phyloP scores from a whole-genome alignment of 2,113 vertebrate species.

The Oreochromis aureus region DNA sequence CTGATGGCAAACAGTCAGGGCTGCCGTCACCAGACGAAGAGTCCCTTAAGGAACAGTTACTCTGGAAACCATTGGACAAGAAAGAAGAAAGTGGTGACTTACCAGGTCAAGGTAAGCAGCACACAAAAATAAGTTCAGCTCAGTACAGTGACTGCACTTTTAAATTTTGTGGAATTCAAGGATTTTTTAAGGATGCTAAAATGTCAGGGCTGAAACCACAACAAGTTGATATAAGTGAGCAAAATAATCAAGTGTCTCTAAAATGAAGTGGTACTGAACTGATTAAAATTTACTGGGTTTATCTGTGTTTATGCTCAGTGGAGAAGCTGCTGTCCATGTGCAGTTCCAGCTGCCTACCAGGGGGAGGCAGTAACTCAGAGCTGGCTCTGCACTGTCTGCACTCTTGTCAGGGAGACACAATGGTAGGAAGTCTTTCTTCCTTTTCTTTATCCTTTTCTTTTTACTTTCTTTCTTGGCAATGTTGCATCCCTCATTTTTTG shows the following conservation, averaged over 20 bases:
- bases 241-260: not conserved
- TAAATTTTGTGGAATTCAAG: not conserved
- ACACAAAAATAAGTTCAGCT: not conserved
- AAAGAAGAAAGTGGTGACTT: slow-evolving; percentile 32
- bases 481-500: not conserved
- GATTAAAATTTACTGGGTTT: not conserved
- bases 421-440: slow-evolving; percentile 51
- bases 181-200: not conserved
- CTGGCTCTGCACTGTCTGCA: slow-evolving; percentile 75
- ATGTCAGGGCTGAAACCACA: not conserved
- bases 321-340: slow-evolving; percentile 72
- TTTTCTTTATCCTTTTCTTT: not conserved
- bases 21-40: slow-evolving; percentile 9
- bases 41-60: slow-evolving; percentile 47
- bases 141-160: not conserved
- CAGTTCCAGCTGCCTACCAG: slow-evolving; percentile 74
- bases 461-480: not conserved
- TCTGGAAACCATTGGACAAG: slow-evolving; percentile 70
- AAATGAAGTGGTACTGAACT: not conserved
- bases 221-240: not conserved
- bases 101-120: slow-evolving; percentile 59
- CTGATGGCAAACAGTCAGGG: not conserved
- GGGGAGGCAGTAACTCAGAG: slow-evolving; percentile 75
- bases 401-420: slow-evolving; percentile 56
- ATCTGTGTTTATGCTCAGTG: slow-evolving; percentile 40